Conservation (phyloP, 2,797 vertebrate genomes). For the Pipistrellus kuhlii region DNA sequence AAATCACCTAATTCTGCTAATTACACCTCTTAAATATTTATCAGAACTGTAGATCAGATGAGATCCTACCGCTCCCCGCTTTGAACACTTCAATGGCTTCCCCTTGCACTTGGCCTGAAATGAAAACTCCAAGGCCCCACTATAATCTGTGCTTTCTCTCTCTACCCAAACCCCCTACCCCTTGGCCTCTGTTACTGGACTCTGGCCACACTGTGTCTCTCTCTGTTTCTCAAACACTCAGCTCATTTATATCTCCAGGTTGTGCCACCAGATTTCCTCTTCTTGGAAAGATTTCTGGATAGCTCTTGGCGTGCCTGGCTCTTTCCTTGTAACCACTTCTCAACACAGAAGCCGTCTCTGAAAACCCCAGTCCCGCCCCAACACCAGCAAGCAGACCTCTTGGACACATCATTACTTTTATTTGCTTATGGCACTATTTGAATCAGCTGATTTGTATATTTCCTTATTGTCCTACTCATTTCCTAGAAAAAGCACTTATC, state of each 20-base stretch:
- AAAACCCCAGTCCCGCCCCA: not conserved
- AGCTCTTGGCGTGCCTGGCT: not conserved
- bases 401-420: not conserved
- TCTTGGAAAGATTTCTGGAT: not conserved
- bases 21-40: not conserved
- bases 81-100: not conserved
- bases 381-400: not conserved
- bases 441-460: not conserved
- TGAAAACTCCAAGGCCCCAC: not conserved
- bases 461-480: not conserved
- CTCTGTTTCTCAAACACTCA: not conserved
- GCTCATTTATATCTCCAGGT: not conserved
- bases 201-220: not conserved
- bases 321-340: not conserved
- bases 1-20: slow-evolving; percentile 28
- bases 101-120: not conserved
- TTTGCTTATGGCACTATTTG: not conserved
- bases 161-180: not conserved
- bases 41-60: not conserved
- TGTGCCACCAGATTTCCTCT: not conserved
- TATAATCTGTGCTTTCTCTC: not conserved
- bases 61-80: not conserved
- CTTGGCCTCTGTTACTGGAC: not conserved
- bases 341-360: not conserved
- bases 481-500: not conserved